Conservation (phyloP, 2,113 vertebrate species). For the Neotoma lepida region DNA sequence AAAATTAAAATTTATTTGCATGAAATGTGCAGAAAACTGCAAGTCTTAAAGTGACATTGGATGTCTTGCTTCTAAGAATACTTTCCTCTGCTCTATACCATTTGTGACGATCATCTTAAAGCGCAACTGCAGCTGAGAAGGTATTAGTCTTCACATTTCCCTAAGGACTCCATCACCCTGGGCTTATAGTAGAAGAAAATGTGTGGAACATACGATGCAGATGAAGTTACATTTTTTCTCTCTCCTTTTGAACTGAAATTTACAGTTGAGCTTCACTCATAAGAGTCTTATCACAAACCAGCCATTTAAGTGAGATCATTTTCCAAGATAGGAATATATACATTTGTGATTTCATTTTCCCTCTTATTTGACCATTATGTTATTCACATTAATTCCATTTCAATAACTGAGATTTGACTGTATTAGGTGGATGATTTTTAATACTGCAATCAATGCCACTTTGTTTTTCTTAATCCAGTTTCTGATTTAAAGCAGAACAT, state of each 20-base stretch:
- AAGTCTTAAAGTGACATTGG: slow-evolving; percentile 69
- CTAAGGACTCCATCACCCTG: slow-evolving; percentile 24
- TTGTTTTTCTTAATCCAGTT: slow-evolving; percentile 25
- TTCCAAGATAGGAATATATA: slow-evolving; percentile 20
- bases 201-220: not conserved
- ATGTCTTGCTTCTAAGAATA: slow-evolving; percentile 61
- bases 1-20: slow-evolving; percentile 77
- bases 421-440: not conserved
- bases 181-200: slow-evolving; percentile 56
- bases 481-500: not conserved
- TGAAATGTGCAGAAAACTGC: slow-evolving; percentile 58
- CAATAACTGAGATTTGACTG: not conserved
- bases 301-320: slow-evolving; percentile 13
- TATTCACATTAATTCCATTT: slow-evolving; percentile 58
- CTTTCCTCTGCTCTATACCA: slow-evolving; percentile 51
- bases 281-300: not conserved
- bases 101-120: slow-evolving; percentile 35
- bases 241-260: slow-evolving; percentile 38
- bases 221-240: not conserved
- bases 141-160: slow-evolving; percentile 48
- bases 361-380: not conserved
- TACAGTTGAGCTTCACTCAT: not conserved
- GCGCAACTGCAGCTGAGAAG: slow-evolving; percentile 33
- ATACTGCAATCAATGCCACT: not conserved
- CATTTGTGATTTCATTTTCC: slow-evolving; percentile 32